Evolutionary conservation across 2,888 invertebrate genomes (phyloP), one percentile per base, ranked within the genome.

Genomic region (Ceratothoa steindachneri): DNA sequence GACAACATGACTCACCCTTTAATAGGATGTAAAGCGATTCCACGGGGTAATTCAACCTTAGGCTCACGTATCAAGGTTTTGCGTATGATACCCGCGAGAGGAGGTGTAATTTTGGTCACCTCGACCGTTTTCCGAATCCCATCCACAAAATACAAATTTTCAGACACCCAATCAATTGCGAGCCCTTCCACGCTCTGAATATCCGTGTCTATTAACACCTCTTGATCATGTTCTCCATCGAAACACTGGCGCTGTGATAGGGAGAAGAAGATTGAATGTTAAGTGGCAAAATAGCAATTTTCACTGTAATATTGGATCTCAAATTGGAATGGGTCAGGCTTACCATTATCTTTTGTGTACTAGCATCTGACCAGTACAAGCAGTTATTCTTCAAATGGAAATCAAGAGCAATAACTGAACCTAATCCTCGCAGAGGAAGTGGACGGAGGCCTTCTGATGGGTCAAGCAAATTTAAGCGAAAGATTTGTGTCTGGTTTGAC

Each of bases 281-380:
- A n/a, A n/a, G n/a, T n/a, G n/a, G n/a, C n/a, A n/a, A n/a, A n/a
- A n/a, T n/a, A n/a, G n/a, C n/a, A n/a, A n/a, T n/a, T n/a, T n/a
- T n/a, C n/a, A n/a, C n/a, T n/a, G n/a, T n/a, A n/a, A n/a, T n/a
- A n/a, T n/a, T n/a, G n/a, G n/a, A n/a, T n/a, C n/a, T n/a, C n/a
- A n/a, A n/a, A n/a, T n/a, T n/a, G n/a, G n/a, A n/a, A n/a, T n/a
- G n/a, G 7, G 15, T 41, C 15, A 41, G 5, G 41, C 83, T 82
- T 81, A 86, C 86, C 75, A 89, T 89, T 77, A 95, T 93, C 27
- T 89, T 90, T 81, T 93, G 91, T 7, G 89, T 85, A 69, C 90
- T 89, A 75, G 92, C 92, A 83, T 95, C 94, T 0, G 93, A 93
- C 92, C 93, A 95, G 84, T 91, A 95, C 0, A 95, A 87, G 83